Evolutionary conservation across 2,113 vertebrate genomes (phyloP).

Genomic region (Misgurnus mizolepis): DNA sequence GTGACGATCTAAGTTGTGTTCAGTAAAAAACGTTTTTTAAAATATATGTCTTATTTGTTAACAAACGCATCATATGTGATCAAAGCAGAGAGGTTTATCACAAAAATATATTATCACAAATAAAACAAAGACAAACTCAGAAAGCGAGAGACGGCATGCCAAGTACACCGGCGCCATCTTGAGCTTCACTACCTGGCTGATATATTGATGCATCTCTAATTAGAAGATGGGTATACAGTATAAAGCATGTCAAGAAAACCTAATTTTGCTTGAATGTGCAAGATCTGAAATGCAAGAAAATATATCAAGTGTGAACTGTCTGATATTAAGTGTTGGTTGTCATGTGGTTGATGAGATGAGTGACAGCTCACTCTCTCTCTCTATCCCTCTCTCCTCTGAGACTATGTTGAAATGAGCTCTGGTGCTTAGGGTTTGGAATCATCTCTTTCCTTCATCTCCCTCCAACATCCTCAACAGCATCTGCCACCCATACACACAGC

Average conservation of each 20-base stretch:
- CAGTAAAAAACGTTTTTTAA: too few species aligned
- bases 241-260: background rate
- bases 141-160: too few species aligned
- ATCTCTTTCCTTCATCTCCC: constrained; percentile 20
- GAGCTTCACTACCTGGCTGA: too few species aligned
- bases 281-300: background rate
- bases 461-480: background rate
- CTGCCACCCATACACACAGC: background rate
- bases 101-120: too few species aligned
- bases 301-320: background rate
- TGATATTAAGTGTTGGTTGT: too few species aligned
- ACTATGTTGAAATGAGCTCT: constrained; percentile 35
- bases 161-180: too few species aligned
- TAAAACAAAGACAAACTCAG: too few species aligned
- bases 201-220: background rate
- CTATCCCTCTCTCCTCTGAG: constrained; percentile 21
- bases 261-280: background rate
- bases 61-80: too few species aligned
- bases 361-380: background rate
- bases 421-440: constrained; percentile 29
- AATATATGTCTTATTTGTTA: too few species aligned
- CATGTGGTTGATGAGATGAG: constrained; percentile 1
- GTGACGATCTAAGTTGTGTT: too few species aligned
- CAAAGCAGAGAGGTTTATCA: too few species aligned
- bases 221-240: background rate